Evolutionary conservation across 2,888 invertebrate species (phyloP), one percentile per base, ranked within the genome.

Genomic region (Aquatica leii): DNA sequence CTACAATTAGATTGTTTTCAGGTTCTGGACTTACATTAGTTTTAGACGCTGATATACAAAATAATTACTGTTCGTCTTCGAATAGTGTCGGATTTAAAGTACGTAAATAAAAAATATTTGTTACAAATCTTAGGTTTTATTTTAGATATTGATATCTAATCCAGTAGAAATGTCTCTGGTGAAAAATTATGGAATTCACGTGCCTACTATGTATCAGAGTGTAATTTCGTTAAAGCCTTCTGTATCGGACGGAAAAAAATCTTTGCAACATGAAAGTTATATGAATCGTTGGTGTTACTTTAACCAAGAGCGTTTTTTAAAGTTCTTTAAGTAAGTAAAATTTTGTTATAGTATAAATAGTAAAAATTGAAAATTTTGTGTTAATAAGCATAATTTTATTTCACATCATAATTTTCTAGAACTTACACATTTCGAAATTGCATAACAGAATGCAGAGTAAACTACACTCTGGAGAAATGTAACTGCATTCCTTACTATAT

Each of bases 161-260:
- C 93, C 94, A 0, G 89, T 90, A 0, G 93, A 93, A 76, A 88
- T 90, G 0, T 93, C 93, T 0, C 92, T 91, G 81, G 89, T 93
- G 62, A 86, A 89, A 3, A 89, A 91, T 71, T 88, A 88, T 62
- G 93, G 91, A 0, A 89, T 90, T 61, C 83, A 91, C 2, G 84
- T 92, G 57, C 85, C 88, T 1, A 88, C 92, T 0, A 92, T 93
- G 0, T 82, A 86, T 12, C 93, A 94, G 78, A 87, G 88, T 0
- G 83, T 92, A 1, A 85, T 91, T 51, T 85, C 87, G 1, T 86
- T 93, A 17, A 84, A 85, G 54, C 92, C 93, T 0, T 83, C 86
- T n/a, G 88, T 92, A 58, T 82, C 86, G 8, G 88, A 88, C 67
- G 88, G 92, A 0, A 84, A 86, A 17, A 71, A 81, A 0, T 80